These are phyloP conservation scores for Ichneumoninae sp. DNA, from an alignment of 2,888 invertebrate genomes.

Conservation along the genomic window DNA sequence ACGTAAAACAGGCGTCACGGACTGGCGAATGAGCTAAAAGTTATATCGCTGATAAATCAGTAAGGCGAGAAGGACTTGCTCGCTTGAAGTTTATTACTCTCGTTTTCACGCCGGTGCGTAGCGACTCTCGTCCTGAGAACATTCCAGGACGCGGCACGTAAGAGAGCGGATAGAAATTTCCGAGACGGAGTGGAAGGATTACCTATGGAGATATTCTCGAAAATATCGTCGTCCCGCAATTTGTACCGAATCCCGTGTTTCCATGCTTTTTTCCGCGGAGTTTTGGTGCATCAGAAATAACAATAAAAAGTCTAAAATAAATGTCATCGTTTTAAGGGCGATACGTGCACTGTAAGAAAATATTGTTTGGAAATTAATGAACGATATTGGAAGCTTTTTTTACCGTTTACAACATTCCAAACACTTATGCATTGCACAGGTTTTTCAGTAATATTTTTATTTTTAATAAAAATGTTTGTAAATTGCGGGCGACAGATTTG, in stretches of 20 bases:
- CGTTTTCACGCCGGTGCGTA: constrained; percentile 13
- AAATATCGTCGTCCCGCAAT: not conserved
- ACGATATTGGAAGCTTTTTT: no score
- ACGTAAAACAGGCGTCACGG: constrained; percentile 39
- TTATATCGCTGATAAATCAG: constrained; percentile 41
- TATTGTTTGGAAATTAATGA: not conserved
- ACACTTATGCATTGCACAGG: not conserved
- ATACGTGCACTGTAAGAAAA: no score
- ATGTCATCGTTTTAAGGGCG: no score
- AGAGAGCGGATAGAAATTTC: not conserved
- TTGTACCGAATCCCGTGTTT: no score
- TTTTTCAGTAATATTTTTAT: not conserved
- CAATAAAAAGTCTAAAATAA: no score
- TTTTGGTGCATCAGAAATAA: no score
- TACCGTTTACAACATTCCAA: not conserved
- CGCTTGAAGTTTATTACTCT: constrained; percentile 37
- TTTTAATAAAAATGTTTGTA: not conserved
- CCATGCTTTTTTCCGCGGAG: no score
- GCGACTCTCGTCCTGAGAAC: not conserved
- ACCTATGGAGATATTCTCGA: not conserved
- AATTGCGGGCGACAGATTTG: no score
- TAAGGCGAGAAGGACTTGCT: constrained; percentile 34
- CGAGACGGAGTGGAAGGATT: not conserved
- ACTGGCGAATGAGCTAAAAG: constrained; percentile 32
- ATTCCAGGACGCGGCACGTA: constrained; percentile 9